phyloP scores from a whole-genome alignment of 2,797 vertebrate genomes.

The Bucorvus abyssinicus region DNA sequence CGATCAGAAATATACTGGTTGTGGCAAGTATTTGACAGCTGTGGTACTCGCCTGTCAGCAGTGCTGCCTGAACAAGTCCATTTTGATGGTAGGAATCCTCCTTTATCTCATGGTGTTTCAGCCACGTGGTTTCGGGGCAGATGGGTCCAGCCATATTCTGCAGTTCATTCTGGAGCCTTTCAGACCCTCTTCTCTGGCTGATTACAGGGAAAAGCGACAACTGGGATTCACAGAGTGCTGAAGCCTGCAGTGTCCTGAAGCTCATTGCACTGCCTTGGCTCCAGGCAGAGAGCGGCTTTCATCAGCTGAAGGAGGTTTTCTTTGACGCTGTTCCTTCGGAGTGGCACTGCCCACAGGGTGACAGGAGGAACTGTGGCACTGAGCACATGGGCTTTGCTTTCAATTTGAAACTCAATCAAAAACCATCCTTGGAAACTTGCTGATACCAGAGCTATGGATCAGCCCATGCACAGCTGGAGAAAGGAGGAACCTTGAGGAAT shows the following conservation, averaged over 20 bases:
- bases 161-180: neutral
- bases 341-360: neutral
- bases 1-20: slow-evolving; percentile 19
- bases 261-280: neutral
- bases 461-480: neutral
- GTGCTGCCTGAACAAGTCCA: neutral
- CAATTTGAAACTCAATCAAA: neutral
- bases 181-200: neutral
- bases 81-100: neutral
- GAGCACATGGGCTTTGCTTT: neutral
- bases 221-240: neutral
- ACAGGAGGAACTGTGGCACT: neutral
- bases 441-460: accelerated
- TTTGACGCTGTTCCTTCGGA: neutral
- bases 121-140: neutral
- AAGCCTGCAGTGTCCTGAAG: neutral
- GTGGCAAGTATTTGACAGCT: slow-evolving; percentile 47
- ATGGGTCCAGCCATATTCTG: neutral
- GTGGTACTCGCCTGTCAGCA: slow-evolving; percentile 37
- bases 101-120: neutral
- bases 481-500: neutral
- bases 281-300: neutral
- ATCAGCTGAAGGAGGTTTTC: neutral
- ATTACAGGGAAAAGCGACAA: neutral
- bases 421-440: neutral